phyloP scores from a whole-genome alignment of 2,113 vertebrate genomes.

The Tenrec ecaudatus region DNA sequence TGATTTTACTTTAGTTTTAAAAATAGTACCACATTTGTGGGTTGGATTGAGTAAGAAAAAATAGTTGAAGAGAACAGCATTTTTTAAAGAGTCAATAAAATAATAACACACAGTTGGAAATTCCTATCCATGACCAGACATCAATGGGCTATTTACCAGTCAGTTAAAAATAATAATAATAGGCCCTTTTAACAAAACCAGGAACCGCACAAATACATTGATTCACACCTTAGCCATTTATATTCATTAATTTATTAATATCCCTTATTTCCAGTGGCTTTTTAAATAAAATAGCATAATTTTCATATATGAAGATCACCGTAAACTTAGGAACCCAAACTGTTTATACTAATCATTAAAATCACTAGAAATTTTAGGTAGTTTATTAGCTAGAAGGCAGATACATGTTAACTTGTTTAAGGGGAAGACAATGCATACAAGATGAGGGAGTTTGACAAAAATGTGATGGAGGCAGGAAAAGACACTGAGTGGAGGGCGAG shows the following conservation, averaged over 20 bases:
- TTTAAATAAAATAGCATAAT: constrained; percentile 7
- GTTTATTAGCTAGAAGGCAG: no score
- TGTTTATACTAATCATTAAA: no score
- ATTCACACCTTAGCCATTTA: background rate
- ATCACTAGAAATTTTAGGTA: no score
- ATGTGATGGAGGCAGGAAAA: no score
- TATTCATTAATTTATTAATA: background rate
- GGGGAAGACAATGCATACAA: no score
- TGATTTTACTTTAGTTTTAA: constrained; percentile 29
- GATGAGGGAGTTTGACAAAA: no score
- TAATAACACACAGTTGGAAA: constrained; percentile 54
- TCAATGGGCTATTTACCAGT: constrained; percentile 24
- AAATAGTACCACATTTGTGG: constrained; percentile 45
- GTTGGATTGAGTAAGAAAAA: constrained; percentile 64
- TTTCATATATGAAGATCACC: background rate
- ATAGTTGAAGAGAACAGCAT: constrained; percentile 32
- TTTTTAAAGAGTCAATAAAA: constrained; percentile 49
- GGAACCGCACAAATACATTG: background rate
- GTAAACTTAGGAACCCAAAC: background rate
- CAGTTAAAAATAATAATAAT: constrained; percentile 26
- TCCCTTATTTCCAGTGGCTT: background rate
- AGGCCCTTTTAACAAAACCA: constrained; percentile 27
- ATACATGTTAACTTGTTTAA: no score
- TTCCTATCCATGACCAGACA: background rate
- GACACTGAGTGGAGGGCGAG: no score